These are phyloP conservation scores for Hucho hucho DNA, from an alignment of 2,113 vertebrate genomes.

Conservation along the genomic window DNA sequence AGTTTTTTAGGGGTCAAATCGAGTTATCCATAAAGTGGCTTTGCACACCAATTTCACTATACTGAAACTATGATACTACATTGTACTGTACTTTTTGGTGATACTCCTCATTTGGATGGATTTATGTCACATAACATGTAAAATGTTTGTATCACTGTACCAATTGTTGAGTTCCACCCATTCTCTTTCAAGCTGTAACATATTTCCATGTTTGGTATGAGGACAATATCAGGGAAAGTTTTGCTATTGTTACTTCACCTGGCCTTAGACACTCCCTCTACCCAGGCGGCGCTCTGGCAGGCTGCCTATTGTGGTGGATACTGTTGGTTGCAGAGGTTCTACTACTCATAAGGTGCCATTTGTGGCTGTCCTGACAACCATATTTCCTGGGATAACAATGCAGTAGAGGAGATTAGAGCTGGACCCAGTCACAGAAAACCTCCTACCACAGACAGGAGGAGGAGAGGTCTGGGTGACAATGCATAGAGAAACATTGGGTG, in stretches of 20 bases:
- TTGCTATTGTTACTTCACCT: conserved; percentile 13
- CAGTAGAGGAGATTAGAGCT: conserved; percentile 36
- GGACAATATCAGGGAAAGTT: neutral
- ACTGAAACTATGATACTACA: neutral
- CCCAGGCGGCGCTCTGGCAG: neutral
- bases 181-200: neutral
- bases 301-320: neutral
- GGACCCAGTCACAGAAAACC: conserved; percentile 6
- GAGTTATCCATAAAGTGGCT: neutral
- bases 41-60: neutral
- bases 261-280: conserved; percentile 18
- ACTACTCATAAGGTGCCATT: conserved; percentile 21
- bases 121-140: neutral
- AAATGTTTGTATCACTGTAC: neutral
- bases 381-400: conserved; percentile 38
- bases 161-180: neutral
- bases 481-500: neutral
- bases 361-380: conserved; percentile 44
- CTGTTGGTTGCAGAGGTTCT: conserved; percentile 21
- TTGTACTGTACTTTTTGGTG: no score
- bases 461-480: neutral
- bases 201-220: neutral
- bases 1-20: neutral
- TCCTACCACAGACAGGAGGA: neutral
- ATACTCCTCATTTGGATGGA: no score